phyloP scores from a whole-genome alignment of 1,140 invertebrate genomes.

The Aplysia californica region DNA sequence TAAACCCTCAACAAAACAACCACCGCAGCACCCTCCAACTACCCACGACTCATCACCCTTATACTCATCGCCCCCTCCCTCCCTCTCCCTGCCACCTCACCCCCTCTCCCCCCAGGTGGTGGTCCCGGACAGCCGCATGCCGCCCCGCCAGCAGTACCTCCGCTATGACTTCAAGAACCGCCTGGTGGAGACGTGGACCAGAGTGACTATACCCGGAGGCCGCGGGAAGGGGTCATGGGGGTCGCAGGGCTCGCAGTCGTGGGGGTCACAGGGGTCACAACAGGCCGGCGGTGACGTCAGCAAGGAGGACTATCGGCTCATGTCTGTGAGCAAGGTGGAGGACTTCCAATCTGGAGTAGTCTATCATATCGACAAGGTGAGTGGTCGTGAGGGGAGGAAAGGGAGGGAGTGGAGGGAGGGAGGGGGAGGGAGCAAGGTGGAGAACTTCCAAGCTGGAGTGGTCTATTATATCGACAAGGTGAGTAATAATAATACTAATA shows the following conservation, averaged over 20 bases:
- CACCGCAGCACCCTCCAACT: not conserved
- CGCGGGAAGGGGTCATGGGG: not conserved
- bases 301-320: not conserved
- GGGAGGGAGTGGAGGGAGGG: too few relatives aligned
- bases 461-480: not conserved
- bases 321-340: not conserved
- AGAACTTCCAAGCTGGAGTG: not conserved
- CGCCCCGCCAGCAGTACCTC: not conserved
- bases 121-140: not conserved
- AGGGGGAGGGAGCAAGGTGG: not conserved
- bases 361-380: not conserved
- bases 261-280: not conserved
- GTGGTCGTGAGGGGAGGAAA: too few relatives aligned
- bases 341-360: not conserved
- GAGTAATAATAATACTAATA: too few relatives aligned
- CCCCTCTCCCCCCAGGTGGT: not conserved
- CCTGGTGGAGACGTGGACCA: not conserved
- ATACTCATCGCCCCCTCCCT: not conserved
- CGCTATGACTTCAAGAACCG: constrained; percentile 1
- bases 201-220: not conserved
- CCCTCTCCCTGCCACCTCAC: not conserved
- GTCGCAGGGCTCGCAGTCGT: not conserved
- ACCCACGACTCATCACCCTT: not conserved
- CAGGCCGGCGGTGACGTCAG: not conserved
- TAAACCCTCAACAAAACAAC: not conserved